Conservation (phyloP, 2,888 invertebrate genomes). For the Salpingus planirostris region DNA sequence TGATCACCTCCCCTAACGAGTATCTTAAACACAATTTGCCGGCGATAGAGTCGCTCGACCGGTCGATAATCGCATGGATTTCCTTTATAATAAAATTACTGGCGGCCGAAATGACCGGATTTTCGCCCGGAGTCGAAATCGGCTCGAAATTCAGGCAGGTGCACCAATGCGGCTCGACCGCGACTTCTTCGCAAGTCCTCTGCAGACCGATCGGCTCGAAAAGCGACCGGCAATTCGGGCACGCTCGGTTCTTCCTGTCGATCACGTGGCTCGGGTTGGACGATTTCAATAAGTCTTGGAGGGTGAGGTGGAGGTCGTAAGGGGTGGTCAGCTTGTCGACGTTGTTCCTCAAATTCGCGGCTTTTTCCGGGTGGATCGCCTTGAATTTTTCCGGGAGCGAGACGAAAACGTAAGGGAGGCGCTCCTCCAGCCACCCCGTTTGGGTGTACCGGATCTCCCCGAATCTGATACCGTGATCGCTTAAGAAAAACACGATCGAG, state of each 20-base stretch:
- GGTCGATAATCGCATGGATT: constrained; percentile 21
- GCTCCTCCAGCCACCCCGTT: constrained; percentile 69
- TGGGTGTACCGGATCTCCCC: constrained; percentile 58
- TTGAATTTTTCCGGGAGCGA: constrained; percentile 57
- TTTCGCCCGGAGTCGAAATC: constrained; percentile 39
- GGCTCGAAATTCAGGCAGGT: constrained; percentile 57
- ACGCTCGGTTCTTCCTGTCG: constrained; percentile 42
- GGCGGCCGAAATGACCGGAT: constrained; percentile 45
- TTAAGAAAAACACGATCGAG: constrained; percentile 62
- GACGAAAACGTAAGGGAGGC: constrained; percentile 64
- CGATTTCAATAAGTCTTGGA: constrained; percentile 52
- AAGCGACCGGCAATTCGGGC: constrained; percentile 56
- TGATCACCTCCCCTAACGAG: constrained; percentile 26
- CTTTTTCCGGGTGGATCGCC: constrained; percentile 46
- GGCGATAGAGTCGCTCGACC: no score
- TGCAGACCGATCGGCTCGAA: constrained; percentile 47
- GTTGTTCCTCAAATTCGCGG: constrained; percentile 51
- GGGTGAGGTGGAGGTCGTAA: constrained; percentile 65
- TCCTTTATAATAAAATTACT: constrained; percentile 43
- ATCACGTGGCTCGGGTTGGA: constrained; percentile 38
- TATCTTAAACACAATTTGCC: constrained; percentile 37
- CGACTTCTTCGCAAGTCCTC: constrained; percentile 59
- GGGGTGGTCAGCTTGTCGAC: constrained; percentile 61
- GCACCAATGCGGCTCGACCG: constrained; percentile 67
- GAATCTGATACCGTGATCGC: constrained; percentile 72